These are phyloP conservation scores for Pseudopodoces humilis DNA, from an alignment of 2,113 vertebrate genomes.

Conservation along the genomic window DNA sequence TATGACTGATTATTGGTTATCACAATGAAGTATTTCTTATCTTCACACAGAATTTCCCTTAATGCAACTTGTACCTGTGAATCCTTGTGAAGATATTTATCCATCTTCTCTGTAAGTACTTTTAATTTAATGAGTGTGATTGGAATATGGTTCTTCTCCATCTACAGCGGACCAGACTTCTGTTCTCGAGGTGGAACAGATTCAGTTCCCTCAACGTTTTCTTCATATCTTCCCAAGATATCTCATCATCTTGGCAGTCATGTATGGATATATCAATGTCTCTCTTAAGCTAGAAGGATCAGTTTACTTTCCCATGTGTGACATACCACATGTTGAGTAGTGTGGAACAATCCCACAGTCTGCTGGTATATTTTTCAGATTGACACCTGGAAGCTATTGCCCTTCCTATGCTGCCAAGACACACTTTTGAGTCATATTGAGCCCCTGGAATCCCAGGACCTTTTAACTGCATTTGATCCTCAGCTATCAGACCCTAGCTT, in stretches of 20 bases:
- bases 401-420: neutral
- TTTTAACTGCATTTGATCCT: neutral
- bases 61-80: neutral
- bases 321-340: accelerated
- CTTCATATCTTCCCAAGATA: neutral
- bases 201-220: neutral
- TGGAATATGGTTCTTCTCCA: neutral
- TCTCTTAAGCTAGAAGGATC: neutral
- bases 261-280: neutral
- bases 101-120: neutral
- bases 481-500: neutral
- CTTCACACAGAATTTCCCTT: neutral
- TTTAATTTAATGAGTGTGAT: neutral
- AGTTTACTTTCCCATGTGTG: neutral
- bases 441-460: accelerated
- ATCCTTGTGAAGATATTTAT: neutral
- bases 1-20: neutral
- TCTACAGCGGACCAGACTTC: neutral
- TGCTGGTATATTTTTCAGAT: neutral
- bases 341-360: neutral
- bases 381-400: neutral
- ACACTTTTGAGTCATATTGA: neutral
- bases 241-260: neutral
- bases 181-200: neutral
- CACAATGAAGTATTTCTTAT: neutral